Base-by-base conservation (phyloP, 2,113 vertebrate genomes). In the Phylloscopus trochiloides region DNA sequence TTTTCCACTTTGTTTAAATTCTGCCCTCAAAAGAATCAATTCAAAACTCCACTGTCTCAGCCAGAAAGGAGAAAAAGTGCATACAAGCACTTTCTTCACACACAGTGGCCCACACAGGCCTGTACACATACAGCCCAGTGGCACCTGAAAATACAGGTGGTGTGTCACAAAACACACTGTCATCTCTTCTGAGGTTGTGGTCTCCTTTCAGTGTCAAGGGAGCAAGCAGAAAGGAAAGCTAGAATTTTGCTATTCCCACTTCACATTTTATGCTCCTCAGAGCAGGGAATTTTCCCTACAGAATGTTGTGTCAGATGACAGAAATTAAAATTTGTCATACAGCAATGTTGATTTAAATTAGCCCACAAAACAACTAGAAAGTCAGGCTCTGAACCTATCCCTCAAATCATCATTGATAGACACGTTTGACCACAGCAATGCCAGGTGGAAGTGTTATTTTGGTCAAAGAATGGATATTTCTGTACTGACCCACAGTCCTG, bases 341-440 rank as follows among this genome's bases (percentile, higher is more conserved):
- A 86, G 31, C 58, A 93, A 43, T 62, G 75, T 59, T 86, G 92
- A 94, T 96, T 90, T 58, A 71, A 86, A 68, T 91, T 92, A 88
- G 88, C 74, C 85, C 38, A 73, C 74, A 72, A 78, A 73, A 78
- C 54, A 66, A 52, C 12, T 32, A 32, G 87, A 96, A 97, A 95
- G 70, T 91, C 91, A 91, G 24, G 28, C 17, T 71, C 54, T 71
- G 54, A 90, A 77, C 16, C 26, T 50, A 26, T 67, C 75, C 48
- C n/a, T 92, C 57, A 62, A 77, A 59, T 80, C 43, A 32, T 94
- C 55, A 17, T 85, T 2, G 9, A 36, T 4, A 86, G 66, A 70
- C 17, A 52, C 0, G 0, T 58, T 70, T 83, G 76, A 36, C 32
- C 25, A 28, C n/a, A 54, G 18, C 17, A 59, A 3, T 63, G 61